These are phyloP conservation scores for Pocillopora verrucosa DNA, from an alignment of 64 coral and sea anemone genomes.

Conservation along the genomic window DNA sequence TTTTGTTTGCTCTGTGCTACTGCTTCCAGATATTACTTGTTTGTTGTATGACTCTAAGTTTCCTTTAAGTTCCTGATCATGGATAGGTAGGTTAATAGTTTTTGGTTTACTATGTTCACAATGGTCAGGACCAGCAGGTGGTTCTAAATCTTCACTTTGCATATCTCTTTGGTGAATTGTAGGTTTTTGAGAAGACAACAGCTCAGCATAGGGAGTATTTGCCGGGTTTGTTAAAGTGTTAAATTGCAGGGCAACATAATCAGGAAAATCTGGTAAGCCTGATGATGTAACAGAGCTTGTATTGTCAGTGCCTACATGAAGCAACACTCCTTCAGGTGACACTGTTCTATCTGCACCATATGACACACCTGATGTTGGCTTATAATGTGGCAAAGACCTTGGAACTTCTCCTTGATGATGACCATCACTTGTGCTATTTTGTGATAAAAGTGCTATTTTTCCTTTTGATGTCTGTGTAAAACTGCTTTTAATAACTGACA, in stretches of 20 bases:
- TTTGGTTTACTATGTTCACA: not conserved
- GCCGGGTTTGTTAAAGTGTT: not conserved
- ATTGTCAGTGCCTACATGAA: too few species aligned
- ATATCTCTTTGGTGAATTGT: not conserved
- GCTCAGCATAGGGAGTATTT: not conserved
- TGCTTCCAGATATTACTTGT: not conserved
- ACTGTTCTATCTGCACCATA: not conserved
- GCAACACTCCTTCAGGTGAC: not conserved
- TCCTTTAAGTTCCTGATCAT: slow-evolving; percentile 1
- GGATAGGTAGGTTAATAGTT: not conserved
- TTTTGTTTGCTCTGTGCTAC: not conserved
- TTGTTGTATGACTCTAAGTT: not conserved
- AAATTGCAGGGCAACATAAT: slow-evolving; percentile 15
- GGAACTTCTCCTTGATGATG: not conserved
- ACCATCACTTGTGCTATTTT: not conserved
- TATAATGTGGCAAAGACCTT: not conserved
- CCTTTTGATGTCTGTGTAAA: not conserved
- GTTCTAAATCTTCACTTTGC: not conserved
- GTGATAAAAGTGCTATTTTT: too few species aligned
- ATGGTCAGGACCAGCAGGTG: not conserved
- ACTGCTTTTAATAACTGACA: not conserved
- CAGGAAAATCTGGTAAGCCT: slow-evolving; percentile 27
- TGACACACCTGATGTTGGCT: not conserved
- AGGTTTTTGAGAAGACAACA: not conserved
- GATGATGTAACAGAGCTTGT: not conserved